Conservation (phyloP, 2,888 invertebrate species). For the Tanypteryx hageni region DNA sequence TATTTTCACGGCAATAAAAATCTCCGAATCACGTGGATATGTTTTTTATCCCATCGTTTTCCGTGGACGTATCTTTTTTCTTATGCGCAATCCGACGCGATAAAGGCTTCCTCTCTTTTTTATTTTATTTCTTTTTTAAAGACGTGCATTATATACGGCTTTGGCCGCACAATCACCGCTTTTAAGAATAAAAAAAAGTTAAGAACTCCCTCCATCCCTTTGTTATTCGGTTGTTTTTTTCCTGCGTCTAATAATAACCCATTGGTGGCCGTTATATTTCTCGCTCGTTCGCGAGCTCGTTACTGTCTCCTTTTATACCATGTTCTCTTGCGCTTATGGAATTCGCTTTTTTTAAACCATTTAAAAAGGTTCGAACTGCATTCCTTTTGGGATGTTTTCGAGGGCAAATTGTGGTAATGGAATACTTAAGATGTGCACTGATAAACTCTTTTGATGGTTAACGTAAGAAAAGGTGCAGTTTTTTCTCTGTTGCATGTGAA, state of each 20-base stretch:
- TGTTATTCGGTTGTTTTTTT: not conserved
- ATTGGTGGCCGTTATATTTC: not conserved
- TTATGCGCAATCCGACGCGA: not conserved
- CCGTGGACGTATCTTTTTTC: not conserved
- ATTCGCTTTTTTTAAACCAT: not conserved
- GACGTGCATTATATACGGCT: not conserved
- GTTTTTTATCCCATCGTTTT: not conserved
- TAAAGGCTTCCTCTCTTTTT: not conserved
- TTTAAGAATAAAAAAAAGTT: not conserved
- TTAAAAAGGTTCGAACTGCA: not conserved
- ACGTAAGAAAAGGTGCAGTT: not conserved
- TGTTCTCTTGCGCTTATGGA: not conserved
- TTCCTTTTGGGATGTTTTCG: not conserved
- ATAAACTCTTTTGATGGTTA: not conserved
- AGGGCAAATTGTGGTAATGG: not conserved
- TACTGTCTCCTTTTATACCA: not conserved
- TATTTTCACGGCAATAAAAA: constrained; percentile 32
- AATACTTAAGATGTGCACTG: not conserved
- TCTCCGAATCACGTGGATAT: not conserved
- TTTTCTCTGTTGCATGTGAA: not conserved
- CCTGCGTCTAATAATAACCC: not conserved
- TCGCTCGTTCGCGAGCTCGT: not conserved
- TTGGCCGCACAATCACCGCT: not conserved
- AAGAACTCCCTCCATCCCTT: not conserved
- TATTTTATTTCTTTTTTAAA: not conserved